These are phyloP conservation scores for Drosophila greeni DNA, from an alignment of 2,888 invertebrate species.

Conservation along the genomic window DNA sequence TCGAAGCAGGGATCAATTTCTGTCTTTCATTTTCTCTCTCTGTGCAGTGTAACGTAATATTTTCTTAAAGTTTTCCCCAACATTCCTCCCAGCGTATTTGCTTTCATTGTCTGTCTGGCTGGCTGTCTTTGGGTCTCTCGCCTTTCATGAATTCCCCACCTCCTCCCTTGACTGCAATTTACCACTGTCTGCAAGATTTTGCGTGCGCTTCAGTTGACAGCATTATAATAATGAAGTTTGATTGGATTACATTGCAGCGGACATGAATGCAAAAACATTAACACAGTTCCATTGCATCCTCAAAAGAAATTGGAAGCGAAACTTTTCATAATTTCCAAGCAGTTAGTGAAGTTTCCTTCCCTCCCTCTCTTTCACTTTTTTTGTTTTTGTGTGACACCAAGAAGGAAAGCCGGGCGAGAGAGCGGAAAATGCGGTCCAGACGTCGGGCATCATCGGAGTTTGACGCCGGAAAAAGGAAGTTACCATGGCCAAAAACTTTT, in stretches of 20 bases:
- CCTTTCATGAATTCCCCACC: conserved; percentile 2
- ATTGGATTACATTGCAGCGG: conserved; percentile 70
- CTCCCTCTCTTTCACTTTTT: conserved; percentile 12
- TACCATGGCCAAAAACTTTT: conserved; percentile 67
- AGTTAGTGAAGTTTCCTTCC: conserved; percentile 54
- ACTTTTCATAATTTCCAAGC: conserved; percentile 70
- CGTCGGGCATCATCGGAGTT: conserved; percentile 44
- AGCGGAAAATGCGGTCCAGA: conserved; percentile 33
- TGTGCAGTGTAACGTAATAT: conserved; percentile 61
- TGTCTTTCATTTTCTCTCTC: not conserved
- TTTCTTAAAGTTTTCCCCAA: conserved; percentile 55
- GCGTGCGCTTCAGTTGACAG: conserved; percentile 65
- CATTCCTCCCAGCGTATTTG: conserved; percentile 6
- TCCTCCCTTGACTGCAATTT: conserved; percentile 1
- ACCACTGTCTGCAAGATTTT: conserved; percentile 39
- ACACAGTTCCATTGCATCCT: conserved; percentile 55
- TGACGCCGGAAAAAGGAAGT: conserved; percentile 67
- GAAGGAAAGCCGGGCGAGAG: not conserved
- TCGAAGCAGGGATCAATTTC: not conserved
- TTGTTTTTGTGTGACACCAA: conserved; percentile 22
- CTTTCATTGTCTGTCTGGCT: conserved; percentile 18
- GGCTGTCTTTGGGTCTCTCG: conserved; percentile 4
- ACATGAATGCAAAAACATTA: conserved; percentile 69
- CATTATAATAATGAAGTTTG: conserved; percentile 71
- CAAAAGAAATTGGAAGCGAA: conserved; percentile 52